Evolutionary conservation across 2,113 vertebrate genomes (phyloP).

Genomic region (Ceyx melanurus): DNA sequence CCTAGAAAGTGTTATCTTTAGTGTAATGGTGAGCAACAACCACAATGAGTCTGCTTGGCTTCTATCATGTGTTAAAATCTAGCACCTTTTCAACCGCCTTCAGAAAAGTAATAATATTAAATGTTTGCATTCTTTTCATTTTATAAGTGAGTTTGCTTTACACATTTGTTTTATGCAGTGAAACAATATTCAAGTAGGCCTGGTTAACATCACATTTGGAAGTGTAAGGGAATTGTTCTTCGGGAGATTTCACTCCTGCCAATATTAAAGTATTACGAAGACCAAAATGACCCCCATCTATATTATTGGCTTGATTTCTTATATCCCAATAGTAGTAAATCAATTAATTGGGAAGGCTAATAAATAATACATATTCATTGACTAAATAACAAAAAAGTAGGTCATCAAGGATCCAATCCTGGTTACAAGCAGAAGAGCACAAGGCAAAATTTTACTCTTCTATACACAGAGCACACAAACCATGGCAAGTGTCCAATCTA

Average conservation of each 20-base stretch:
- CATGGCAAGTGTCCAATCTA: neutral
- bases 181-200: slow-evolving; percentile 53
- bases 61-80: slow-evolving; percentile 8
- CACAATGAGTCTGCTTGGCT: slow-evolving; percentile 11
- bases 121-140: slow-evolving; percentile 12
- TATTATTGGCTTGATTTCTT: neutral
- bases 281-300: slow-evolving; percentile 2
- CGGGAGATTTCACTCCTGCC: neutral
- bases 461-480: neutral
- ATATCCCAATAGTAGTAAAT: neutral
- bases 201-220: slow-evolving; percentile 30
- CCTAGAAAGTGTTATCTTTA: neutral
- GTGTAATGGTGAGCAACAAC: neutral
- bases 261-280: neutral
- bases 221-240: neutral
- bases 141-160: slow-evolving; percentile 63
- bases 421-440: neutral
- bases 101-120: slow-evolving; percentile 13
- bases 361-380: neutral
- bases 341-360: neutral
- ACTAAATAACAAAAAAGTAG: slow-evolving; percentile 23
- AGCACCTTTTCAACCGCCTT: slow-evolving; percentile 25
- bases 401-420: neutral
- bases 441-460: neutral
- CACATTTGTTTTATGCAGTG: slow-evolving; percentile 36